These are phyloP conservation scores for Ataeniobius toweri DNA, from an alignment of 2,797 vertebrate species.

Conservation along the genomic window DNA sequence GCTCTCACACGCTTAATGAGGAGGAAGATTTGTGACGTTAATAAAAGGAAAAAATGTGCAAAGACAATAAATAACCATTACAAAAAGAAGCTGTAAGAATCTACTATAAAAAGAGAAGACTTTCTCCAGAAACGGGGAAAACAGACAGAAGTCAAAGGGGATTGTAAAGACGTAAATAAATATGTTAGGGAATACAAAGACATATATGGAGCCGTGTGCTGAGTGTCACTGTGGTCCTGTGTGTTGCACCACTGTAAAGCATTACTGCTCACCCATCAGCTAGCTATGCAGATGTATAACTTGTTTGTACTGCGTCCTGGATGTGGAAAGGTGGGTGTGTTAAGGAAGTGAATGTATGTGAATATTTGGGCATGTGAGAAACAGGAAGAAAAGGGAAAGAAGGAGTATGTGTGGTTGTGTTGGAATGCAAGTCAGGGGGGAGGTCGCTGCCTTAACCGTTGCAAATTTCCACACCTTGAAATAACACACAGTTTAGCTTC, in stretches of 20 bases:
- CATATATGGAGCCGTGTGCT: slow-evolving; percentile 18
- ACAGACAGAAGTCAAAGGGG: not conserved
- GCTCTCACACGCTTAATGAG: not conserved
- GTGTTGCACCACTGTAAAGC: slow-evolving; percentile 22
- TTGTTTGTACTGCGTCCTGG: slow-evolving; percentile 60
- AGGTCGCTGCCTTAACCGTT: slow-evolving; percentile 66
- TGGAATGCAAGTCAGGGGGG: slow-evolving; percentile 66
- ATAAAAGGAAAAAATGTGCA: not conserved
- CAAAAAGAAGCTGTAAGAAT: not conserved
- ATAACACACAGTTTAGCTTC: slow-evolving; percentile 66
- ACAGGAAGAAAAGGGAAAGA: slow-evolving; percentile 37
- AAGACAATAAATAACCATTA: not conserved
- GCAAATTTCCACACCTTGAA: slow-evolving; percentile 75
- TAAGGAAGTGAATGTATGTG: slow-evolving; percentile 45
- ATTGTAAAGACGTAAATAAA: not conserved
- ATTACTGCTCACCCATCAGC: slow-evolving; percentile 35
- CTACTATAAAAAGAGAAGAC: not conserved
- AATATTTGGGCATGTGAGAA: slow-evolving; percentile 47
- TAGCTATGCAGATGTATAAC: slow-evolving; percentile 55
- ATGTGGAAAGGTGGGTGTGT: slow-evolving; percentile 34
- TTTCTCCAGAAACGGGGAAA: slow-evolving; percentile 25
- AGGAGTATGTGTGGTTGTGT: slow-evolving; percentile 63
- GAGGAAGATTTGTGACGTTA: not conserved
- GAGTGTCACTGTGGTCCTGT: slow-evolving; percentile 28
- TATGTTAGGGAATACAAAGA: not conserved